Conservation (phyloP, 2,888 invertebrate genomes). For the Acrocyrtus sp. region DNA sequence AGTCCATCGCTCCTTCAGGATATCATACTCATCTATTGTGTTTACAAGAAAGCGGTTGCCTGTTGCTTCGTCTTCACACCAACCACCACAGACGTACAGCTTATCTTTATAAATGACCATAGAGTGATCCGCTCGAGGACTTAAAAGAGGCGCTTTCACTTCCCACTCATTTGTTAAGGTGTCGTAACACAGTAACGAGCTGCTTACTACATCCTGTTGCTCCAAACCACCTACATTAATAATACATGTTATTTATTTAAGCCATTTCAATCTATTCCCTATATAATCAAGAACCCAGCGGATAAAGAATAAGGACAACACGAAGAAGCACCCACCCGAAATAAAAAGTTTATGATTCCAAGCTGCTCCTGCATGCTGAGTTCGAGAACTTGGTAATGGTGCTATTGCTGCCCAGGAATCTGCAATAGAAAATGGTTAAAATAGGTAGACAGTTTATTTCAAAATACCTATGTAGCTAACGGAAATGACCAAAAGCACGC, state of each 20-base stretch:
- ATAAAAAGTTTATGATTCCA: slow-evolving; percentile 65
- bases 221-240: slow-evolving; percentile 70
- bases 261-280: no score
- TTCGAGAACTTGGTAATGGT: slow-evolving; percentile 71
- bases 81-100: slow-evolving; percentile 73
- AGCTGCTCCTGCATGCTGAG: slow-evolving; percentile 72
- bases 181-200: slow-evolving; percentile 70
- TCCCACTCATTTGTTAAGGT: slow-evolving; percentile 71
- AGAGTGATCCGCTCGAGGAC: slow-evolving; percentile 75
- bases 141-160: slow-evolving; percentile 70
- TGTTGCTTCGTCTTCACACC: slow-evolving; percentile 68
- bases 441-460: not conserved
- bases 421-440: not conserved
- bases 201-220: slow-evolving; percentile 70
- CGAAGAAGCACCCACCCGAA: slow-evolving; percentile 63
- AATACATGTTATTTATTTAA: not conserved
- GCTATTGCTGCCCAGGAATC: slow-evolving; percentile 73
- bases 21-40: slow-evolving; percentile 75
- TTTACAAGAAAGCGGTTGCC: slow-evolving; percentile 71
- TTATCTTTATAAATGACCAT: slow-evolving; percentile 71
- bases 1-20: slow-evolving; percentile 71
- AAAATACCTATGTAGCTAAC: no score
- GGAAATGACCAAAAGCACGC: no score
- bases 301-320: not conserved
- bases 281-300: no score